phyloP scores from a whole-genome alignment of 2,797 vertebrate genomes.

The Enteromius mattozi region DNA sequence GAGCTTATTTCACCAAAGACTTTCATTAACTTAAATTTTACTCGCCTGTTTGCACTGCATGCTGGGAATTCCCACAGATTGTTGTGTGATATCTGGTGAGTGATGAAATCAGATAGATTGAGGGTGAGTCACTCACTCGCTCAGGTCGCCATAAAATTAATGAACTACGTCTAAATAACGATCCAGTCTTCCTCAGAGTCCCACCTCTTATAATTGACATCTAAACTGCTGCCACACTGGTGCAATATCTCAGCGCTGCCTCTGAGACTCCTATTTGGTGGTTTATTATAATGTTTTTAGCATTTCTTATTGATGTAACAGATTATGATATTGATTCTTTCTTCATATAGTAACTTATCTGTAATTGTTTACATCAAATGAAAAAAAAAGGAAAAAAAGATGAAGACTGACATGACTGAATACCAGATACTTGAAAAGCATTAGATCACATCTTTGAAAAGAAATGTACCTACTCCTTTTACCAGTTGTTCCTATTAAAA shows the following conservation, averaged over 20 bases:
- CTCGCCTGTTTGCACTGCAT: conserved; percentile 15
- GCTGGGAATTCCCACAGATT: not conserved
- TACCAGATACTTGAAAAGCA: too few relatives aligned
- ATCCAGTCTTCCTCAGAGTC: conserved; percentile 35
- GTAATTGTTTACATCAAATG: conserved; percentile 25
- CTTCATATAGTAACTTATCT: conserved; percentile 47
- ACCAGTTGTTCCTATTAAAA: too few relatives aligned
- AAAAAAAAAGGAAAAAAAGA: too few relatives aligned
- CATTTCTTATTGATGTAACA: not conserved
- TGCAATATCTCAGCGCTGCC: conserved; percentile 12
- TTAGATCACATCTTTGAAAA: too few relatives aligned
- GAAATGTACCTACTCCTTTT: too few relatives aligned
- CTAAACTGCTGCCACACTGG: conserved; percentile 39
- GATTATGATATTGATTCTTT: conserved; percentile 34
- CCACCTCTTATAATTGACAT: conserved; percentile 54
- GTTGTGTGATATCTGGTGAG: conserved; percentile 19
- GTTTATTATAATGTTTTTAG: conserved; percentile 38
- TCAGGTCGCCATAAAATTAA: conserved; percentile 50
- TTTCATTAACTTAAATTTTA: conserved; percentile 9
- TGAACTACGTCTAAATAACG: conserved; percentile 50
- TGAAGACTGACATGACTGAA: too few relatives aligned
- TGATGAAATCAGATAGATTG: conserved; percentile 31
- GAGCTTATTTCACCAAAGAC: conserved; percentile 23
- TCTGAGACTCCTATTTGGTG: conserved; percentile 19
- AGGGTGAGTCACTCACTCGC: conserved; percentile 18